These are phyloP conservation scores for Tragelaphus strepsiceros DNA, from an alignment of 2,113 vertebrate species.

Conservation along the genomic window DNA sequence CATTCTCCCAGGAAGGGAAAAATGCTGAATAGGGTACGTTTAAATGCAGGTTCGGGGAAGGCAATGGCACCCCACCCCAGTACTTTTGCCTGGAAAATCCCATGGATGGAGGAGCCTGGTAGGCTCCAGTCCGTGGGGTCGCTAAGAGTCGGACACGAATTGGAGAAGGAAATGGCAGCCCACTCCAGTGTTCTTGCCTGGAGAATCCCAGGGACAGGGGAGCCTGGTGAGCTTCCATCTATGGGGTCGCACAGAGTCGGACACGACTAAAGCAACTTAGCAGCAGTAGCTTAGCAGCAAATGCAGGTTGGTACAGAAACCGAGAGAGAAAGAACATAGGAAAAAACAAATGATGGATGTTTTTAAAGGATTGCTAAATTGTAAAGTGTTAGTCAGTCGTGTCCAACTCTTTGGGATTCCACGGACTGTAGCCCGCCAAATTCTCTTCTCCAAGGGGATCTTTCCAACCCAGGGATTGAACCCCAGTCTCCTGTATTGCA, in stretches of 20 bases:
- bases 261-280: too few relatives aligned
- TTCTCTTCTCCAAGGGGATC: not conserved
- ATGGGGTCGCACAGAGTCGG: too few relatives aligned
- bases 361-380: not conserved
- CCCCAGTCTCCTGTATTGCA: not conserved
- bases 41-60: not conserved
- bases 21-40: not conserved
- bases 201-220: too few relatives aligned
- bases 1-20: not conserved
- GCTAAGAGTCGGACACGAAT: too few relatives aligned
- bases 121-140: too few relatives aligned
- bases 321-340: not conserved
- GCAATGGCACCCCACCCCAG: too few relatives aligned
- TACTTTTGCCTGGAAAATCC: too few relatives aligned
- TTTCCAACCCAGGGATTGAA: not conserved
- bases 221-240: too few relatives aligned
- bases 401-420: not conserved
- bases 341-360: not conserved
- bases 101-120: too few relatives aligned
- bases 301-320: not conserved
- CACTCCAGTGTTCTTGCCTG: too few relatives aligned
- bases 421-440: not conserved
- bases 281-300: too few relatives aligned
- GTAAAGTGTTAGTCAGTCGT: not conserved
- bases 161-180: too few relatives aligned